These are phyloP conservation scores for Fundulus diaphanus DNA, from an alignment of 2,797 vertebrate genomes.

Conservation along the genomic window DNA sequence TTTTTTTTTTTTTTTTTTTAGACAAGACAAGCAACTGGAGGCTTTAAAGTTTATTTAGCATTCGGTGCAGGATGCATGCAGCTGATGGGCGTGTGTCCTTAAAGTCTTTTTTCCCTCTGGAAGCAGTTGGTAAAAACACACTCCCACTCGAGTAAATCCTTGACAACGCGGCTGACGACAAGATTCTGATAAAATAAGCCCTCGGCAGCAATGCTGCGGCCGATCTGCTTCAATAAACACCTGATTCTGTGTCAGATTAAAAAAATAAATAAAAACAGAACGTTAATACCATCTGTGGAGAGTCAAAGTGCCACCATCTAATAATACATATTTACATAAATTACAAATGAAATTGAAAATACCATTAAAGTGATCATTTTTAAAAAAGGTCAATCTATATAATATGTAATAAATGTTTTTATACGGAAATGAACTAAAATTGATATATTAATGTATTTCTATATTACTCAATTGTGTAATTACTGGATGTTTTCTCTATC, in stretches of 20 bases:
- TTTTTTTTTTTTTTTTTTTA: no score
- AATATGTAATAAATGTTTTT: no score
- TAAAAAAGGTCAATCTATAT: no score
- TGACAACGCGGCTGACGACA: neutral
- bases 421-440: no score
- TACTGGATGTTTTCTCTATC: no score
- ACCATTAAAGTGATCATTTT: no score
- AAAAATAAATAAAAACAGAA: neutral
- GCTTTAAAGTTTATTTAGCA: slow-evolving; percentile 10
- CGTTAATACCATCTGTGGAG: neutral
- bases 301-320: neutral
- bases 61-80: neutral
- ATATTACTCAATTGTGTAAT: no score
- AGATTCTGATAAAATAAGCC: neutral
- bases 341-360: no score
- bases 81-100: slow-evolving; percentile 3
- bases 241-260: neutral
- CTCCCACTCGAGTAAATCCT: neutral
- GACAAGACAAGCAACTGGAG: neutral
- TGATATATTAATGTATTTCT: no score
- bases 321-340: no score
- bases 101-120: neutral
- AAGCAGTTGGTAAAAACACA: slow-evolving; percentile 7
- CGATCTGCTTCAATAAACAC: neutral
- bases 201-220: neutral